phyloP scores from a whole-genome alignment of 2,113 vertebrate species.

The Asarcornis scutulata region DNA sequence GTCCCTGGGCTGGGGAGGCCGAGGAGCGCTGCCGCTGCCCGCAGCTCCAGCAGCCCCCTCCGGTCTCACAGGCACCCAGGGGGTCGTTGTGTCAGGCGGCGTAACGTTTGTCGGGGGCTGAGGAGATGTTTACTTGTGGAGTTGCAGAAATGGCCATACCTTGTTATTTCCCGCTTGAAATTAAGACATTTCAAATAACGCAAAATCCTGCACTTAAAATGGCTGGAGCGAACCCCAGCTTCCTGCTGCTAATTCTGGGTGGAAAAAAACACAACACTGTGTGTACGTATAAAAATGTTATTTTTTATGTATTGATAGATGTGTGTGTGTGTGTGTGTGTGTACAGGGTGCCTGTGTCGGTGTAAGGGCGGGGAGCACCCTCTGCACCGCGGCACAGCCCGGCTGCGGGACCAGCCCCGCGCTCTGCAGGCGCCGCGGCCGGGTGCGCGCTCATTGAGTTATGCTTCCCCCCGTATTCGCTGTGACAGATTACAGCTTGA shows the following conservation, averaged over 20 bases:
- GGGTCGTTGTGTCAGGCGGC: rapidly evolving
- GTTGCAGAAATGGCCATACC: rapidly evolving
- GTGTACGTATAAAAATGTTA: rapidly evolving
- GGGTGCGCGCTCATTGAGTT: rapidly evolving
- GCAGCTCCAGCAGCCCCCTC: not conserved
- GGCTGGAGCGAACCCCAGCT: not conserved
- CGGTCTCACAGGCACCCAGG: rapidly evolving
- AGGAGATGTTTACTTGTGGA: not conserved
- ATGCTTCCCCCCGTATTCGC: not conserved
- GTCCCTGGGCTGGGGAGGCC: too few relatives aligned
- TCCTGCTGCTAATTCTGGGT: not conserved
- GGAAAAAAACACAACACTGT: not conserved
- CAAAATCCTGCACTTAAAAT: not conserved
- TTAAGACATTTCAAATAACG: not conserved
- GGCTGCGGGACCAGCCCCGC: not conserved
- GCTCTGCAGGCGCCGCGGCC: not conserved
- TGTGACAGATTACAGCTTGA: conserved; percentile 36
- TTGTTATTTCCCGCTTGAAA: not conserved
- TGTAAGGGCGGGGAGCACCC: not conserved
- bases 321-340: not conserved
- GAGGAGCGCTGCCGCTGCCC: not conserved
- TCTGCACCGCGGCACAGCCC: rapidly evolving
- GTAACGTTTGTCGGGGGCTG: not conserved
- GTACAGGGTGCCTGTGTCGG: rapidly evolving
- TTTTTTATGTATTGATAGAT: rapidly evolving